Evolutionary conservation across 2,113 vertebrate species (phyloP).

Genomic region (pig (Sus scrofa)): T2T-Sscrofa CM000814.6:40065001-40065500

Average conservation of each 20-base stretch:
- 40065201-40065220: too few relatives aligned
- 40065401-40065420: conserved; percentile 41
- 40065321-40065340: background rate
- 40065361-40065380: conserved; percentile 69
- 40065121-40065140: too few relatives aligned
- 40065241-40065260: background rate
- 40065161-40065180: too few relatives aligned
- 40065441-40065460: conserved; percentile 76
- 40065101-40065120: too few relatives aligned
- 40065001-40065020: too few relatives aligned
- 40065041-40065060: too few relatives aligned
- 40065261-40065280: background rate
- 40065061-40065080: too few relatives aligned
- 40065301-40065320: background rate
- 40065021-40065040: too few relatives aligned
- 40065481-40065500: conserved; percentile 81
- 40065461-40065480: conserved; percentile 72
- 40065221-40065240: too few relatives aligned
- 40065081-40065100: too few relatives aligned
- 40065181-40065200: too few relatives aligned
- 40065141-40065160: too few relatives aligned
- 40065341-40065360: background rate
- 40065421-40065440: conserved; percentile 71
- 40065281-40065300: background rate
- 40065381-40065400: conserved; percentile 66